Evolutionary conservation across 2,888 invertebrate genomes (phyloP).

Genomic region (Argyra leucocephala): DNA sequence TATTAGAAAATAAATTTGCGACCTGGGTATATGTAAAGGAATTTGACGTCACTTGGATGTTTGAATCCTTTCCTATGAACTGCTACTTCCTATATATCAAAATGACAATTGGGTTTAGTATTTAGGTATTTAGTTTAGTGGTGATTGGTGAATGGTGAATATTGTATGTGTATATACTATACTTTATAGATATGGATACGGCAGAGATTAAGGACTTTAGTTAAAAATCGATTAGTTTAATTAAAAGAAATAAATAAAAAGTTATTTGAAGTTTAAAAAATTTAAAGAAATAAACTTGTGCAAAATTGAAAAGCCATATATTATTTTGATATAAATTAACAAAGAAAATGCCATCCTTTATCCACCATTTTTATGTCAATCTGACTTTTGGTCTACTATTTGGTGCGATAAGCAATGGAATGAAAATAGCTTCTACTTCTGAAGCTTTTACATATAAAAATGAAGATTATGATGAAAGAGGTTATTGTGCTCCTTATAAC

Average conservation of each 20-base stretch:
- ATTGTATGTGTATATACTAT: too few relatives aligned
- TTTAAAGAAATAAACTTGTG: too few relatives aligned
- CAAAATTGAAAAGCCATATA: not conserved
- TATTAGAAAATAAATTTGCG: too few relatives aligned
- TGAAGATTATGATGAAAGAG: slow-evolving; percentile 38
- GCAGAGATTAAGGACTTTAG: not conserved
- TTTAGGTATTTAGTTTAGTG: too few relatives aligned
- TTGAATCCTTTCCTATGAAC: not conserved
- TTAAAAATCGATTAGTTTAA: not conserved
- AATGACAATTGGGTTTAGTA: not conserved
- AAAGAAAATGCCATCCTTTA: not conserved
- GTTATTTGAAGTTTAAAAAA: too few relatives aligned
- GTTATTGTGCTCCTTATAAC: slow-evolving; percentile 80
- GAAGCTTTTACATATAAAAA: not conserved
- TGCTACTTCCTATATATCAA: not conserved
- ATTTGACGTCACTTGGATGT: not conserved
- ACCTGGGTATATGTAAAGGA: not conserved
- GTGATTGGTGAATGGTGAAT: too few relatives aligned
- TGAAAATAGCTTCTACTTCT: not conserved
- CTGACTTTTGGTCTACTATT: not conserved
- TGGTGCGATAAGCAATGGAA: not conserved
- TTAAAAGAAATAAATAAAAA: not conserved
- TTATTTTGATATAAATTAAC: not conserved
- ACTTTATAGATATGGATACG: not conserved
- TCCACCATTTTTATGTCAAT: slow-evolving; percentile 2